Evolutionary conservation across 2,797 vertebrate species (phyloP), one percentile per base, ranked within the genome.

Genomic region (Gambelia wislizenii): DNA sequence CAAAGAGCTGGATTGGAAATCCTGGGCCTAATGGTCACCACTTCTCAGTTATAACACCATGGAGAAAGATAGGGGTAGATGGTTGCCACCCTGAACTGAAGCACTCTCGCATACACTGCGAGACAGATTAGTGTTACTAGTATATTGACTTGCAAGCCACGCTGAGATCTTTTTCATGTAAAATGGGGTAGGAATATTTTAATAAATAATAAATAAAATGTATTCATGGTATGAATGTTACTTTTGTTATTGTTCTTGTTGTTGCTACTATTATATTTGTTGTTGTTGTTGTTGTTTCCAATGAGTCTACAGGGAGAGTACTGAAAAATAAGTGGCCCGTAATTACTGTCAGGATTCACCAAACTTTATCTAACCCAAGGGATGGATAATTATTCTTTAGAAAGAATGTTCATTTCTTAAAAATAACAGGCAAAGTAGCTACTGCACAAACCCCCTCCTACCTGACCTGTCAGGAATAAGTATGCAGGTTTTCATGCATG

Each of bases 391-490:
- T 83, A 64, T 87, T 83, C 90, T 81, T 93, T 64, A 67, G 80
- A 93, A 91, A 91, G 67, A 94, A 92, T 92, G 91, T 85, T 93
- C 85, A 89, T 59, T 54, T 93, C 93, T 94, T 93, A 93, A 39
- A n/a, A 77, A 54, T 86, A 59, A 91, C 89, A 86, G 92, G 83
- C 89, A 93, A 84, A 86, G 89, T 92, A 85, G 49, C 84, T 91
- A 67, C 67, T 84, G 36, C 88, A 36, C 80, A 89, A 95, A 93
- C 92, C 91, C 75, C 75, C 89, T 85, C 88, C 92, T 85, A 87
- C 91, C 87, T 86, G 91, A 69, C 61, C 89, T 89, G 76, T 91
- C 87, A 92, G 67, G 86, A 93, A 93, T 92, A 92, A 91, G 90
- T 93, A 79, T 91, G 77, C 61, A 90, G 49, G 76, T 92, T 87